Conservation (phyloP, 2,113 vertebrate species). For the Hypanus sabinus region DNA sequence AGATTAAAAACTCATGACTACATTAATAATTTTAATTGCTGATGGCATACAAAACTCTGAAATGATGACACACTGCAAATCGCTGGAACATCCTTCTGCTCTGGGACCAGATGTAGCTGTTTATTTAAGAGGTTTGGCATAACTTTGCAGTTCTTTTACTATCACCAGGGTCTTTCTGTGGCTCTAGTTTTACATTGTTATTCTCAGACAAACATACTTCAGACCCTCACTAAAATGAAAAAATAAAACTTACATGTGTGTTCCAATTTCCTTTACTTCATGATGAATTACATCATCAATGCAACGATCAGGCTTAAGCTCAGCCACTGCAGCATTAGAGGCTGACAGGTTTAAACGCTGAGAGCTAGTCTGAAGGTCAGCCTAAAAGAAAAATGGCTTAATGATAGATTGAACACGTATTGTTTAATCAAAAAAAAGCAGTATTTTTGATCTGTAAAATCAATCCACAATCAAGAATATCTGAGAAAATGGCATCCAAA, state of each 20-base stretch:
- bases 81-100: too few relatives aligned
- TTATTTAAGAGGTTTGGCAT: not conserved
- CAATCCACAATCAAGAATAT: not conserved
- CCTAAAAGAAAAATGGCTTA: conserved; percentile 55
- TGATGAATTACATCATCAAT: conserved; percentile 98
- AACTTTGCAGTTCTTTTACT: not conserved
- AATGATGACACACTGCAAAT: not conserved
- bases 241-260: conserved; percentile 76
- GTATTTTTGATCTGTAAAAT: not conserved
- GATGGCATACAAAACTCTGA: not conserved
- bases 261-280: conserved; percentile 97
- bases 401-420: not conserved
- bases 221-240: not conserved
- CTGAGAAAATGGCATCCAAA: not conserved
- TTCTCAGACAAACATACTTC: not conserved
- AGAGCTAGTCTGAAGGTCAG: conserved; percentile 95
- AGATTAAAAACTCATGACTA: not conserved
- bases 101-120: not conserved
- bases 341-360: conserved; percentile 94
- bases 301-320: conserved; percentile 88
- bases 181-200: not conserved
- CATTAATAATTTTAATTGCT: not conserved
- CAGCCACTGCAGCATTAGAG: conserved; percentile 79
- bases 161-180: not conserved
- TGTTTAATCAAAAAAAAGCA: conserved; percentile 21